Evolutionary conservation across 2,113 vertebrate species (phyloP), one percentile per base, ranked within the genome.

Genomic region (Chascanopsetta lugubris): DNA sequence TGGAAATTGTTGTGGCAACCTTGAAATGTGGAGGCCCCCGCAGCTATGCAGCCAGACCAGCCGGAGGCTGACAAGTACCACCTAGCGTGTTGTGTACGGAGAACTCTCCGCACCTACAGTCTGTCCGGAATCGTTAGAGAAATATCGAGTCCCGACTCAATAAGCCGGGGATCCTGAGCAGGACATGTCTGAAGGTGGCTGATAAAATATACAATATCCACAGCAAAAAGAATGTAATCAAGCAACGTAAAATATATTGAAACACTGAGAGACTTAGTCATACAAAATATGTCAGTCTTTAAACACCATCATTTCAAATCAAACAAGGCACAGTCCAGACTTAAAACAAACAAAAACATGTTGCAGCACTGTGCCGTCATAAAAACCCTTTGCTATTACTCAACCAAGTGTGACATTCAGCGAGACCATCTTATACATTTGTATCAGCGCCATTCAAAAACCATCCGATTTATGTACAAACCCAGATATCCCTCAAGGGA

Each of bases 1-100:
- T 56, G 49, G 56, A 65, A 73, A 72, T 30, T 71, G 34, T n/a
- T 27, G 59, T 12, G 53, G 64, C 59, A 71, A 65, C 76, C 74
- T 76, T 70, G 68, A 69, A n/a, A 58, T 24, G 77, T 40, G 46
- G 60, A 21, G 66, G 46, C 60, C 47, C n/a, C 15, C n/a, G 56
- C 9, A 30, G 45, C 15, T 53, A 17, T 55, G 55, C 36, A 29
- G 29, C 43, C 24, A 48, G 27, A 32, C 18, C 25, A 18, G 62
- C 22, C 53, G 21, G 51, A 71, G 38, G 53, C 24, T 29, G 54
- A 68, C 66, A 8, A 5, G 47, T n/a, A 29, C 65, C 51, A 26
- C 58, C 70, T 48, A 47, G 45, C 10, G 48, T 5, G 47, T 67
- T 30, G 67, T 36, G 51, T 48, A 58, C 15, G 5, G 56, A 56